phyloP scores from a whole-genome alignment of 2,888 invertebrate species.

The Lasioglossum lativentre region DNA sequence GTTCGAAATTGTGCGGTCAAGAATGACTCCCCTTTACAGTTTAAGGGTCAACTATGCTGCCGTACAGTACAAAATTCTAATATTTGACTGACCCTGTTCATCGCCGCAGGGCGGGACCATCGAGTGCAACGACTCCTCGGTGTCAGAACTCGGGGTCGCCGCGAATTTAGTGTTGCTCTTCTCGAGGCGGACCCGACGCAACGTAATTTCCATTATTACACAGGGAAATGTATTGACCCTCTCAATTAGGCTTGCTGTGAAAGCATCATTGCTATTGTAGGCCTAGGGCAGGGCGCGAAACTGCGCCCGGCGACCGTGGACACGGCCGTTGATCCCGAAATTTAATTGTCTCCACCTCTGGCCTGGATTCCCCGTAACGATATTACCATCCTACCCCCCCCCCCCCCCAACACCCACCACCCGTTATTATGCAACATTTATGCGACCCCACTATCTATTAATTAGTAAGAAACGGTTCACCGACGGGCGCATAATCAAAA shows the following conservation, averaged over 20 bases:
- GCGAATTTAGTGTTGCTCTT: slow-evolving; percentile 25
- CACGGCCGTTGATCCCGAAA: slow-evolving; percentile 55
- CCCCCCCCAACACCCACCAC: neutral
- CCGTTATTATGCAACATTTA: slow-evolving; percentile 42
- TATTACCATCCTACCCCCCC: slow-evolving; percentile 23
- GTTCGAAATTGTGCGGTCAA: neutral
- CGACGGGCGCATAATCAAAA: slow-evolving; percentile 28
- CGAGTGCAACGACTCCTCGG: neutral
- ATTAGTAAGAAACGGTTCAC: slow-evolving; percentile 40
- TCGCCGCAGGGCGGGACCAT: neutral
- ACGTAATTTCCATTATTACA: slow-evolving; percentile 53
- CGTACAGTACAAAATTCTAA: neutral
- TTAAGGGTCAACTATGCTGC: neutral
- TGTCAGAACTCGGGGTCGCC: neutral
- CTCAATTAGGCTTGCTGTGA: slow-evolving; percentile 48
- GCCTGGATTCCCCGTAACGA: slow-evolving; percentile 45
- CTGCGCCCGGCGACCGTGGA: slow-evolving; percentile 18
- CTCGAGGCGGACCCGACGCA: slow-evolving; percentile 17
- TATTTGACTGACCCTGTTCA: slow-evolving; percentile 6
- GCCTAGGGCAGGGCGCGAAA: slow-evolving; percentile 29
- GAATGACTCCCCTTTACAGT: neutral
- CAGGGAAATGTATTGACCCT: slow-evolving; percentile 47
- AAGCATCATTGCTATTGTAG: slow-evolving; percentile 54
- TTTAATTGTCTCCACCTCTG: slow-evolving; percentile 45
- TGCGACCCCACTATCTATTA: slow-evolving; percentile 25